Conservation (phyloP, 2,797 vertebrate species). For the Poecilia velifera region DNA sequence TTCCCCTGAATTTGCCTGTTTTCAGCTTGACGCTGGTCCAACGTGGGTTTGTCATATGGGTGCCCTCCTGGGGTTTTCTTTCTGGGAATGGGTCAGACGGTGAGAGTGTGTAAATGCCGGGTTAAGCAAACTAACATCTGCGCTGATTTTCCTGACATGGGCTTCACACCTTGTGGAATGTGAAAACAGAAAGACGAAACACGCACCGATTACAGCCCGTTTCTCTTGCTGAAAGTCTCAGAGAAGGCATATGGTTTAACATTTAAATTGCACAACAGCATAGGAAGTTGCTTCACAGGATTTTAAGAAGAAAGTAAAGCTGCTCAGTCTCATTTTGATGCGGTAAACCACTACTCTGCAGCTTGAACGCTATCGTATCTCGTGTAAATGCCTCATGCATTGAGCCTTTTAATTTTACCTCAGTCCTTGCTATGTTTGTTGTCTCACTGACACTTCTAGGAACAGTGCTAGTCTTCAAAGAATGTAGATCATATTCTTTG, state of each 20-base stretch:
- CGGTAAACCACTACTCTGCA: constrained; percentile 52
- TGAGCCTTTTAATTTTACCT: constrained; percentile 26
- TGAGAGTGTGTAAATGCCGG: constrained; percentile 45
- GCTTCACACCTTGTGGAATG: constrained; percentile 21
- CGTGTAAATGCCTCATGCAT: constrained; percentile 35
- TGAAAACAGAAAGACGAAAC: constrained; percentile 21
- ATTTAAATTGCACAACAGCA: constrained; percentile 50
- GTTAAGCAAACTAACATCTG: constrained; percentile 58
- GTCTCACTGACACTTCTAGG: constrained; percentile 62
- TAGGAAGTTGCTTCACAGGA: constrained; percentile 52
- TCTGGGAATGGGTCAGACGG: constrained; percentile 34
- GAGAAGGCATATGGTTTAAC: constrained; percentile 13
- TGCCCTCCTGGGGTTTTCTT: constrained; percentile 14
- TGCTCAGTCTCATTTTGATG: constrained; percentile 29
- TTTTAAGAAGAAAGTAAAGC: constrained; percentile 28
- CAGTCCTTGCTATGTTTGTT: constrained; percentile 37
- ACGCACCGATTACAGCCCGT: not conserved
- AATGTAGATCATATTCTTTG: constrained; percentile 50
- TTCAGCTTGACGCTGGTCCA: constrained; percentile 44
- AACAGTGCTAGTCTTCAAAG: constrained; percentile 57
- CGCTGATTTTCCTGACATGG: constrained; percentile 21
- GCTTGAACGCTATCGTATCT: constrained; percentile 39
- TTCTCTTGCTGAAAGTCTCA: not conserved
- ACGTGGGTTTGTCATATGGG: constrained; percentile 31
- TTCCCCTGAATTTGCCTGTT: constrained; percentile 22